phyloP scores from a whole-genome alignment of 2,113 vertebrate genomes.

The Muscicapa adusta region DNA sequence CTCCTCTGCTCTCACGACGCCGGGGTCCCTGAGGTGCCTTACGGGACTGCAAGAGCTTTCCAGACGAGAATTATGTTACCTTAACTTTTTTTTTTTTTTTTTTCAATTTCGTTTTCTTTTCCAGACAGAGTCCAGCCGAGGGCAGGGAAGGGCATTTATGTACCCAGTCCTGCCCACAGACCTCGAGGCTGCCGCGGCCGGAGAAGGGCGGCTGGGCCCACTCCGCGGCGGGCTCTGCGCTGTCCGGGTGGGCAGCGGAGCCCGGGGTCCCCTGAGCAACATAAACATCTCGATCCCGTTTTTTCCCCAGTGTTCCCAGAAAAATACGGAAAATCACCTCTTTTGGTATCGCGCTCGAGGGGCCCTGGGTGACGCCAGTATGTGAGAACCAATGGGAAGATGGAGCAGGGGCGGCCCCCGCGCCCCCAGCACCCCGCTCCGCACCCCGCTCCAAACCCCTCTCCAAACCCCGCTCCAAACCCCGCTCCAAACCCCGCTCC shows the following conservation, averaged over 20 bases:
- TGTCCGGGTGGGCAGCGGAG: neutral
- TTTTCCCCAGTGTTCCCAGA: neutral
- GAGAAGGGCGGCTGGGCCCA: neutral
- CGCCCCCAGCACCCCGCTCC: neutral
- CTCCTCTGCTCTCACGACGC: neutral
- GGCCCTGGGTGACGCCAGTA: neutral
- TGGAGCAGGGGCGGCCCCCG: neutral
- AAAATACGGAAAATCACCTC: neutral
- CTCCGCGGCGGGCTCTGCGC: neutral
- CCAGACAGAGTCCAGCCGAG: no score
- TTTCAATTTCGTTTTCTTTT: neutral
- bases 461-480: neutral
- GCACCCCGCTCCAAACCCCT: no score
- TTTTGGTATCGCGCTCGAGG: neutral
- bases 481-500: neutral
- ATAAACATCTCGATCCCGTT: neutral
- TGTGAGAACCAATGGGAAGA: neutral
- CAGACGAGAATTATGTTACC: neutral
- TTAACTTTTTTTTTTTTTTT: no score
- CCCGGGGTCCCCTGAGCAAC: neutral
- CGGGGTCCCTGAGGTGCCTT: neutral
- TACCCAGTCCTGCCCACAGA: rapidly evolving
- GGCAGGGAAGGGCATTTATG: neutral
- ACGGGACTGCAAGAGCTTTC: neutral
- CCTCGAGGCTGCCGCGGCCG: neutral